A percentile compares a stretch with the other conserved stretches of the same genome.
Conservation (phyloP, 2,797 vertebrate species). For the Tragopan temminckii region DNA sequence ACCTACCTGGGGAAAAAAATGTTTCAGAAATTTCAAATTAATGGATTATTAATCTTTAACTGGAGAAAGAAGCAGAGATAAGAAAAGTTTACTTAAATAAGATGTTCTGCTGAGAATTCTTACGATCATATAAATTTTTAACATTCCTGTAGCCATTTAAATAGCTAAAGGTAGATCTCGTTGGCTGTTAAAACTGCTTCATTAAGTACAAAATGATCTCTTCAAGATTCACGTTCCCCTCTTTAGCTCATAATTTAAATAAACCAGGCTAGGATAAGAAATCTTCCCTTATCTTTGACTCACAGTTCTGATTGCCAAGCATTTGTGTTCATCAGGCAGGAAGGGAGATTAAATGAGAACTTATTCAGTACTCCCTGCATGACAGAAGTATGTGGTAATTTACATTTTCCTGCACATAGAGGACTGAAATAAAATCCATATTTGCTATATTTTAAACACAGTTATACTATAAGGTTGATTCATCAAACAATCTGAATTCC, state of each 20-base stretch:
- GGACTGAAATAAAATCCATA: not conserved
- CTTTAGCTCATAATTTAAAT: slow-evolving; percentile 39
- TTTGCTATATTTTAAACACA: not conserved
- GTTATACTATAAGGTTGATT: not conserved
- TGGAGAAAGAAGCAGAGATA: not conserved
- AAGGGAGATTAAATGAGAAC: slow-evolving; percentile 11
- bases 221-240: slow-evolving; percentile 16
- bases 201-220: slow-evolving; percentile 55
- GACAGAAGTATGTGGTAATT: not conserved
- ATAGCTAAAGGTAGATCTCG: slow-evolving; percentile 12
- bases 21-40: not conserved
- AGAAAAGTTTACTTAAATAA: slow-evolving; percentile 33
- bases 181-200: slow-evolving; percentile 21
- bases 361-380: not conserved
- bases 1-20: not conserved
- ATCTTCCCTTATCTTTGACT: slow-evolving; percentile 35
- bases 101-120: slow-evolving; percentile 12
- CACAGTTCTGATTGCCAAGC: not conserved
- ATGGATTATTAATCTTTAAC: not conserved
- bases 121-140: not conserved
- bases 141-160: not conserved
- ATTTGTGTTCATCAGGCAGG: slow-evolving; percentile 18
- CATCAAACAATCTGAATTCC: not conserved
- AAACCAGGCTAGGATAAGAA: slow-evolving; percentile 10
- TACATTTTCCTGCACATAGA: not conserved